A percentile compares a stretch with the other conserved stretches of the same genome.
phyloP scores from a whole-genome alignment of 1,140 invertebrate species.

The Calycopis cecrops region DNA sequence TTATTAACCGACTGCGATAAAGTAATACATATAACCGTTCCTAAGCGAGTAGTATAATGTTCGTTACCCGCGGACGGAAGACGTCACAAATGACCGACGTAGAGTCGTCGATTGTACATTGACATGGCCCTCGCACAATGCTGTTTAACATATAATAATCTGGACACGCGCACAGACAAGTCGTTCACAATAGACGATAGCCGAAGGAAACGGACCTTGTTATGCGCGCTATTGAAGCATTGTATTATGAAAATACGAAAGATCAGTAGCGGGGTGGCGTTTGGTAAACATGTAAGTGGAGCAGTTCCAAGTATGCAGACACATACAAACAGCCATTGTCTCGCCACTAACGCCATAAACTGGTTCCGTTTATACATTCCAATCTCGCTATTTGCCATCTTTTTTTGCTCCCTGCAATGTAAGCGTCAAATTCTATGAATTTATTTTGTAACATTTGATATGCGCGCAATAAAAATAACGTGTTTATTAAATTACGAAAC shows the following conservation, averaged over 20 bases:
- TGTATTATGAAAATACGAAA: slow-evolving; percentile 66
- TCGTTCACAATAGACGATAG: slow-evolving; percentile 28
- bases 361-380: slow-evolving; percentile 26
- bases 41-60: no score
- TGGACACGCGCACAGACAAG: slow-evolving; percentile 14
- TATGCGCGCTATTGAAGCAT: slow-evolving; percentile 44
- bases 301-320: slow-evolving; percentile 26
- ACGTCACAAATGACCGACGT: no score
- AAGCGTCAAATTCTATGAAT: no score
- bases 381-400: slow-evolving; percentile 3
- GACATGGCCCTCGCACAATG: no score
- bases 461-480: no score
- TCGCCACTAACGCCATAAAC: slow-evolving; percentile 23
- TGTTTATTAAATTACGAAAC: no score
- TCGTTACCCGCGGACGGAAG: no score
- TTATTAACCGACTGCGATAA: no score
- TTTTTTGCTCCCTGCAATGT: slow-evolving; percentile 1
- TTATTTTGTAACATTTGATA: no score
- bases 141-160: no score
- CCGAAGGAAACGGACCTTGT: slow-evolving; percentile 50
- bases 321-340: slow-evolving; percentile 36
- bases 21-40: no score
- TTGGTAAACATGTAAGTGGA: slow-evolving; percentile 59
- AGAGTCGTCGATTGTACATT: no score
- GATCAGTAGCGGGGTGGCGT: slow-evolving; percentile 31